phyloP scores from a whole-genome alignment of 2,113 vertebrate genomes.

The Chloropsis cyanopogon region DNA sequence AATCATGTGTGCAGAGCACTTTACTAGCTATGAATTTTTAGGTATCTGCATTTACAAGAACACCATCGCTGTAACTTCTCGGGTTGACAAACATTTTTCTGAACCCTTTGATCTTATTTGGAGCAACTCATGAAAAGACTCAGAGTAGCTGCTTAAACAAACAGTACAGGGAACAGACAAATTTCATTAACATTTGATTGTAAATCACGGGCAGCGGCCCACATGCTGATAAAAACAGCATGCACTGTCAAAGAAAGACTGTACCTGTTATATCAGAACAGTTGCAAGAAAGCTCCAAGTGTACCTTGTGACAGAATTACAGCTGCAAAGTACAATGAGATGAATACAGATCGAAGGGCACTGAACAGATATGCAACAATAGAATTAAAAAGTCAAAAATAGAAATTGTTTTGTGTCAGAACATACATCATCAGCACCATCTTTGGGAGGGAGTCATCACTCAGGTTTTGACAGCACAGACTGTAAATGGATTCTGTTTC shows the following conservation, averaged over 20 bases:
- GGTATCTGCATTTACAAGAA: constrained; percentile 48
- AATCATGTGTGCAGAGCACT: constrained; percentile 56
- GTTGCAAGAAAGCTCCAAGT: neutral
- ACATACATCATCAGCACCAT: neutral
- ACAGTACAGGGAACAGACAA: constrained; percentile 26
- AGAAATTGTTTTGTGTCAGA: constrained; percentile 6
- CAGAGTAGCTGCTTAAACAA: constrained; percentile 61
- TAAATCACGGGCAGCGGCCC: constrained; percentile 42
- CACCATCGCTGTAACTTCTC: neutral
- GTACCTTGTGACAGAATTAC: neutral
- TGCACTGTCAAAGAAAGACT: neutral
- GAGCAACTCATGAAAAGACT: constrained; percentile 45
- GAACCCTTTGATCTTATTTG: constrained; percentile 68
- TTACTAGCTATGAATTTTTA: constrained; percentile 67
- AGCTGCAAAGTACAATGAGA: neutral
- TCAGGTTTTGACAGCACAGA: constrained; percentile 19
- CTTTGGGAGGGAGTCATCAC: neutral
- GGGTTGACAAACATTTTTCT: constrained; percentile 48
- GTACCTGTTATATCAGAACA: constrained; percentile 1
- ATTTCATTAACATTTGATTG: constrained; percentile 58
- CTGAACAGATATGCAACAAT: neutral
- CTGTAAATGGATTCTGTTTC: constrained; percentile 9
- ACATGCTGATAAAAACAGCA: constrained; percentile 11
- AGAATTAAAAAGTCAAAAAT: constrained; percentile 15
- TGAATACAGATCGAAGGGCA: neutral